Percentiles rank a stretch among this genome's conserved stretches.
phyloP scores from a whole-genome alignment of 2,888 invertebrate species.

The Cheilosia impressa region DNA sequence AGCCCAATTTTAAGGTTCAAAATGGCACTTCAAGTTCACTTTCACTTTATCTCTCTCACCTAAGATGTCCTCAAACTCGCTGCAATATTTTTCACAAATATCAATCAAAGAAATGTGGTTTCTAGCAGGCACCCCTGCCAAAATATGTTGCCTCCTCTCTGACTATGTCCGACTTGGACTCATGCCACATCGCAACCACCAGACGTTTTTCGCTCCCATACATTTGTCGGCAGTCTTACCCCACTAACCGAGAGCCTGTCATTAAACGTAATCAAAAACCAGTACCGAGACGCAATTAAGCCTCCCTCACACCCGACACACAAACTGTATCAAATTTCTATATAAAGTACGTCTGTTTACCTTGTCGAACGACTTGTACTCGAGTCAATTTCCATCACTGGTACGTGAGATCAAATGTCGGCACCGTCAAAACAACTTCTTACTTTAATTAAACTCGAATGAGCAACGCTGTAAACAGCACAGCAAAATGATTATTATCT shows the following conservation, averaged over 20 bases:
- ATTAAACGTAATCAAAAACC: background rate
- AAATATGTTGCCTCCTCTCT: no score
- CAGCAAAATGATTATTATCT: slow-evolving; percentile 1
- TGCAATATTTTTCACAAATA: no score
- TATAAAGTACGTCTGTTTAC: background rate
- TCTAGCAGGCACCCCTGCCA: no score
- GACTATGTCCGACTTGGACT: background rate
- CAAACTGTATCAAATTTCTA: background rate
- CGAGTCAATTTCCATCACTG: background rate
- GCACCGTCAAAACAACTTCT: background rate
- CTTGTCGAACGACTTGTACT: background rate
- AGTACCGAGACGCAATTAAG: background rate
- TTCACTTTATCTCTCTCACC: no score
- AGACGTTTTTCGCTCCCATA: background rate
- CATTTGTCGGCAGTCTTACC: background rate
- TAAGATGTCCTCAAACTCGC: no score
- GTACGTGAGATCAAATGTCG: slow-evolving; percentile 1
- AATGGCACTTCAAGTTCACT: no score
- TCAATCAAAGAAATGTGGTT: no score
- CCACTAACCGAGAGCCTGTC: background rate
- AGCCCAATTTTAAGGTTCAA: no score
- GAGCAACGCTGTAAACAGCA: background rate
- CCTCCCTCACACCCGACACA: background rate
- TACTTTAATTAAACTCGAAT: background rate
- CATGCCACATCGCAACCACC: background rate